Percentiles rank a stretch among this genome's conserved stretches.
These are phyloP conservation scores for Datnioides undecimradiatus DNA, from an alignment of 2,113 vertebrate species.

Conservation along the genomic window DNA sequence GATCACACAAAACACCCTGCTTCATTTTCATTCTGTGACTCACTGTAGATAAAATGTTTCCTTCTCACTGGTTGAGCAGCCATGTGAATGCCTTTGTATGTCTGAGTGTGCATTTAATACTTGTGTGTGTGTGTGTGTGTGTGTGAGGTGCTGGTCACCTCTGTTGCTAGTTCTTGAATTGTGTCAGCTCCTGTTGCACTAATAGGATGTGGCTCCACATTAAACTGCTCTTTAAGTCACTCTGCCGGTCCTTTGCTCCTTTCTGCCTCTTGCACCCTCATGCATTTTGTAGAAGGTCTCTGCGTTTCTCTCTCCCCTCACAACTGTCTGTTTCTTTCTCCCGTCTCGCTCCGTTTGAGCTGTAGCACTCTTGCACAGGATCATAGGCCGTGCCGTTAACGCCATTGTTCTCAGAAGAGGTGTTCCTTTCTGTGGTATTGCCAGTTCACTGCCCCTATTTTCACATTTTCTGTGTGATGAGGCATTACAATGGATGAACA, in stretches of 20 bases:
- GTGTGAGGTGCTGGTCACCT: background rate
- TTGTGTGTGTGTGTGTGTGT: background rate
- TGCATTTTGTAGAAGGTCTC: constrained; percentile 49
- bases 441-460: constrained; percentile 67
- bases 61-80: constrained; percentile 37
- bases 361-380: constrained; percentile 34
- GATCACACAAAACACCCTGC: constrained; percentile 40
- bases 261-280: constrained; percentile 20
- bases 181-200: constrained; percentile 24
- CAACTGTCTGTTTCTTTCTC: constrained; percentile 4
- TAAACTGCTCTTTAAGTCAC: constrained; percentile 28
- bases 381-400: constrained; percentile 38
- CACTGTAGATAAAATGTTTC: constrained; percentile 33
- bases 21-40: constrained; percentile 58
- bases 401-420: constrained; percentile 64
- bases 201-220: constrained; percentile 22
- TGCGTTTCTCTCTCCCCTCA: constrained; percentile 20
- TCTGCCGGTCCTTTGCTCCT: constrained; percentile 5
- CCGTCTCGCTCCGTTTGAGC: constrained; percentile 38
- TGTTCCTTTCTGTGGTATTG: constrained; percentile 57
- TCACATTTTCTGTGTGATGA: constrained; percentile 67
- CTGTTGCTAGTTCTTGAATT: constrained; percentile 19
- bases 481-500: constrained; percentile 63
- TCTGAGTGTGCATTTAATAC: background rate
- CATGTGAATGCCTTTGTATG: constrained; percentile 14